Conservation (phyloP, 2,888 invertebrate species). For the Trichogramma dendrolimi region DNA sequence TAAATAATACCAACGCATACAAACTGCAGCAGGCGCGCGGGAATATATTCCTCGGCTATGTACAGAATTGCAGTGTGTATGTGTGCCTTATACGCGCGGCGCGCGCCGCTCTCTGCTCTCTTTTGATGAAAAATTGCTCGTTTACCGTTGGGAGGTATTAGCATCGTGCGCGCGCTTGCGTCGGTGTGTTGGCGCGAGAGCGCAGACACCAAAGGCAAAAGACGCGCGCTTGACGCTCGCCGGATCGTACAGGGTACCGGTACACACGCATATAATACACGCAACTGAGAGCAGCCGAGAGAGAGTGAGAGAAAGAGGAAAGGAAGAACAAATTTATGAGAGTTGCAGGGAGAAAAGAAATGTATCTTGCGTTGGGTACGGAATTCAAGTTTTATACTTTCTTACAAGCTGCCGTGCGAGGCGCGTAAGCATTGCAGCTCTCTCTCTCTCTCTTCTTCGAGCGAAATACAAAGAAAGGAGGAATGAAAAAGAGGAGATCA, state of each 20-base stretch:
- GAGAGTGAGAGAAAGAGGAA: slow-evolving; percentile 9
- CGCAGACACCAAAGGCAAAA: too few species aligned
- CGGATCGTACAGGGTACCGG: slow-evolving; percentile 10
- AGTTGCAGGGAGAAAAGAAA: slow-evolving; percentile 19
- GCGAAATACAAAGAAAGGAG: slow-evolving; percentile 19
- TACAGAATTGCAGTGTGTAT: too few species aligned
- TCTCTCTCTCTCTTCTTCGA: too few species aligned
- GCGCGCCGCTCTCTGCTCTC: too few species aligned
- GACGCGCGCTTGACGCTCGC: not conserved
- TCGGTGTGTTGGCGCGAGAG: not conserved
- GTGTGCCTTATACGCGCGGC: too few species aligned
- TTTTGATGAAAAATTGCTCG: too few species aligned
- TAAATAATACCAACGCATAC: too few species aligned
- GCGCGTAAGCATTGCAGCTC: not conserved
- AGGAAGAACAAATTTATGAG: slow-evolving; percentile 28
- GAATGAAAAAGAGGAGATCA: slow-evolving; percentile 25
- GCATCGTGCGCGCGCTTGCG: not conserved
- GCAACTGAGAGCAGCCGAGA: not conserved
- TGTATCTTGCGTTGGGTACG: slow-evolving; percentile 18
- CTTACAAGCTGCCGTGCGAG: too few species aligned
- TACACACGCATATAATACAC: slow-evolving; percentile 3
- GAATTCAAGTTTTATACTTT: not conserved
- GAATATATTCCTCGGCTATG: too few species aligned
- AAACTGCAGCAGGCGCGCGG: too few species aligned
- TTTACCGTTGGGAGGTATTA: slow-evolving; percentile 12